These are phyloP conservation scores for Crotalus horridus DNA, from an alignment of 2,113 vertebrate genomes.

Conservation along the genomic window DNA sequence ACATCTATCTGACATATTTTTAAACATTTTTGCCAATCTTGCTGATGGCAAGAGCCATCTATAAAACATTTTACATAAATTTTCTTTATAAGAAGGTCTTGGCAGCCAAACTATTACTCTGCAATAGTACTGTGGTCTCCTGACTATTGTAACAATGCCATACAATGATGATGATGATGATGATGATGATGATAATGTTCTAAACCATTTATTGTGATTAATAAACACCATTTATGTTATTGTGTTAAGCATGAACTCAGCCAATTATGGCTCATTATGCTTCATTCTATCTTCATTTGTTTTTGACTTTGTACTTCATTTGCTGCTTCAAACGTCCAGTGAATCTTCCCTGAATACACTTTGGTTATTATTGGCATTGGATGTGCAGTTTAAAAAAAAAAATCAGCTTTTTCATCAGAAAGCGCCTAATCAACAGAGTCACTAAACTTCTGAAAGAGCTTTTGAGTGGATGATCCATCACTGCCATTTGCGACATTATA, in stretches of 20 bases:
- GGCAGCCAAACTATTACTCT: too few species aligned
- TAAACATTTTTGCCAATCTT: too few species aligned
- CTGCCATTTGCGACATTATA: neutral
- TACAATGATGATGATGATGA: too few species aligned
- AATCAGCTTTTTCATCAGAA: conserved; percentile 30
- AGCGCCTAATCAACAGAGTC: neutral
- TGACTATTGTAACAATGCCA: too few species aligned
- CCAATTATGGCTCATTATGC: neutral
- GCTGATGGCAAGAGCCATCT: too few species aligned
- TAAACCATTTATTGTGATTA: neutral
- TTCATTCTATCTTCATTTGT: neutral
- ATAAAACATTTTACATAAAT: too few species aligned
- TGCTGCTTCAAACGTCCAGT: neutral
- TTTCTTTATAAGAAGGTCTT: too few species aligned
- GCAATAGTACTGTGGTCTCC: too few species aligned
- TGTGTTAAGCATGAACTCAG: too few species aligned
- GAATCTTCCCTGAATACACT: neutral
- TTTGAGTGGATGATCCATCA: conserved; percentile 2
- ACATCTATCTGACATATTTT: too few species aligned
- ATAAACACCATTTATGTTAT: neutral
- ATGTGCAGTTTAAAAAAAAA: neutral
- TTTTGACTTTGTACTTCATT: neutral
- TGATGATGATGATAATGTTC: too few species aligned
- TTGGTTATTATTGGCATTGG: neutral
- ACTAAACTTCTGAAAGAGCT: neutral